phyloP scores from a whole-genome alignment of 2,888 invertebrate species.

The Atherix ibis region DNA sequence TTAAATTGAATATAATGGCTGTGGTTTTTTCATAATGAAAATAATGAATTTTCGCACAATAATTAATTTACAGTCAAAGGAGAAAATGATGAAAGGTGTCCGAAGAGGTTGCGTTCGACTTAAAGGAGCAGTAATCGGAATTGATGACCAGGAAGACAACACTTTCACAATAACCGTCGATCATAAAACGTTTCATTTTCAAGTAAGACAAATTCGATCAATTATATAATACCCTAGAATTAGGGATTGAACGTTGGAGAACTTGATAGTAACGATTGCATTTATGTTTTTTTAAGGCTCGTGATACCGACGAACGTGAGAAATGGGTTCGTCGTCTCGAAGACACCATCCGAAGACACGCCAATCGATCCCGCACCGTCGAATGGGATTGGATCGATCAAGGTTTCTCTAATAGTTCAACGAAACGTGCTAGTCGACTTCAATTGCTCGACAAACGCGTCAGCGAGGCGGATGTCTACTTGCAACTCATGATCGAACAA shows the following conservation, averaged over 20 bases:
- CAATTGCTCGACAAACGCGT: conserved; percentile 77
- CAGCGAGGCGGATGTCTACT: conserved; percentile 88
- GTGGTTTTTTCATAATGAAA: too few species aligned
- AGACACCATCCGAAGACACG: conserved; percentile 80
- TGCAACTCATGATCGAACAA: conserved; percentile 90
- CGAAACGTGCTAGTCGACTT: conserved; percentile 31
- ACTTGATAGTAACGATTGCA: too few species aligned
- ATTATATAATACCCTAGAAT: too few species aligned
- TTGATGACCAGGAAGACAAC: conserved; percentile 97
- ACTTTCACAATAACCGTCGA: conserved; percentile 99
- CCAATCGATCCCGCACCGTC: conserved; percentile 36
- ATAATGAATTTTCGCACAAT: too few species aligned
- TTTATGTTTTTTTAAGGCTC: conserved; percentile 64
- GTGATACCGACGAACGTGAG: conserved; percentile 87
- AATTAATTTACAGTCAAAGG: conserved; percentile 79
- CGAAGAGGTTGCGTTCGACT: conserved; percentile 93
- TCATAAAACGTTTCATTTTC: conserved; percentile 98
- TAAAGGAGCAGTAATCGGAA: conserved; percentile 93
- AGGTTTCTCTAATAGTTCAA: conserved; percentile 14
- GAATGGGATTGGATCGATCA: conserved; percentile 28
- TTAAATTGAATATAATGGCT: too few species aligned
- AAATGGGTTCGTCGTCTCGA: conserved; percentile 92
- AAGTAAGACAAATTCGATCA: conserved; percentile 41
- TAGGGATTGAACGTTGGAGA: too few species aligned
- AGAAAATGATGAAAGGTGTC: conserved; percentile 96